Base-by-base conservation (phyloP, 2,113 vertebrate species). In the Arvicanthis niloticus region DNA sequence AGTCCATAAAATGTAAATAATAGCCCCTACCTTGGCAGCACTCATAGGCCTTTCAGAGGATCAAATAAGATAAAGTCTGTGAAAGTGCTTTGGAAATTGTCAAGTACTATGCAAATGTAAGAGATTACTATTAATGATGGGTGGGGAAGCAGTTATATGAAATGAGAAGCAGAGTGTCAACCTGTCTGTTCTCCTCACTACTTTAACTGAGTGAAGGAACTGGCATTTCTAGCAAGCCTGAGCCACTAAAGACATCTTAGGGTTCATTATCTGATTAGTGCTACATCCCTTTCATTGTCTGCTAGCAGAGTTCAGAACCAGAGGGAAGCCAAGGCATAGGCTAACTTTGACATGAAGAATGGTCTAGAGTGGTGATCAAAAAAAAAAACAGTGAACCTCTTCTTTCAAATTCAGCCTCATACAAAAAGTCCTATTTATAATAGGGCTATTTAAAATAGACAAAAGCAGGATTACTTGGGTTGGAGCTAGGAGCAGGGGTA, bases 1-100 rank as follows among this genome's bases (percentile, higher is more conserved):
- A 78, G 12, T 97, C 96, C 81, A 81, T 96, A 97, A 97, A 95
- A 95, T 95, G 67, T 97, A 98, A 97, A 96, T 98, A 95, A 96
- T 91, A 96, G 88, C 72, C 88, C 65, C 75, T 94, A 70, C 58
- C 70, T 90, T 95, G 93, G 93, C 12, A 29, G 91, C 92, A 92
- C 96, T 90, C 88, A 76, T 16, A 90, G 65, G 84, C 90, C 93
- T 95, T 95, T 81, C 51, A 91, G 89, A 97, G 90, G 93, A 96
- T 96, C 96, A 97, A 95, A 95, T 93, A 95, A 97, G 96, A 98
- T 94, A 93, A 96, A 95, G 76, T 86, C 92, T 97, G 92, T 93
- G 85, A 93, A 97, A 96, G 91, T 78, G 77, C 88, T 97, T 95
- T 97, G 96, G 92, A 95, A 96, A 97, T 93, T 95, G 88, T 95